These are phyloP conservation scores for Cheilosia soror DNA, from an alignment of 2,888 invertebrate genomes.

Conservation along the genomic window DNA sequence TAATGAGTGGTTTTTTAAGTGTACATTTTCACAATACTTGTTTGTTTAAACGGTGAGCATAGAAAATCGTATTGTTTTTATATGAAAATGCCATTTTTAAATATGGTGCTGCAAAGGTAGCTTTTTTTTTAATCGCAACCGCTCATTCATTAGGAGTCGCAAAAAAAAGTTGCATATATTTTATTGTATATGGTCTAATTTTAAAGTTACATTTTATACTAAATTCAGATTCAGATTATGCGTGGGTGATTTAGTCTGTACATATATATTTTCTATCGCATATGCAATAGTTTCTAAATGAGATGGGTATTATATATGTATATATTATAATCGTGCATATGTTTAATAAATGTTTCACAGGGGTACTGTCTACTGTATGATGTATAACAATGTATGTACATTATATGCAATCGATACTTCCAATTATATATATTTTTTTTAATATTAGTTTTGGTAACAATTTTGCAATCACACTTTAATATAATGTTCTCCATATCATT, in stretches of 20 bases:
- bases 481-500: not conserved
- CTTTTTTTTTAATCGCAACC: not conserved
- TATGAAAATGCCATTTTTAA: constrained; percentile 39
- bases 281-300: constrained; percentile 9
- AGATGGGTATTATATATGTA: no score
- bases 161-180: not conserved
- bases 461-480: not conserved
- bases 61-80: constrained; percentile 48
- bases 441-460: not conserved
- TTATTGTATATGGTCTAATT: not conserved
- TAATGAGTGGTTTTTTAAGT: constrained; percentile 84
- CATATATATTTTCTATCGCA: constrained; percentile 12
- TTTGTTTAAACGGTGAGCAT: constrained; percentile 83
- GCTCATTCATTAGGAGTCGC: not conserved
- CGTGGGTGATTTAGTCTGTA: constrained; percentile 17
- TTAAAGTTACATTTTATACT: no score
- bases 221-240: not conserved
- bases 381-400: no score
- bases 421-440: not conserved
- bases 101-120: constrained; percentile 31
- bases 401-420: not conserved
- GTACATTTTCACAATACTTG: constrained; percentile 80
- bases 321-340: no score
- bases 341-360: no score
- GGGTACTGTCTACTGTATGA: no score